A percentile compares a stretch with the other conserved stretches of the same genome.
Evolutionary conservation across 2,113 vertebrate genomes (phyloP).

Genomic region (Blennius ocellaris): DNA sequence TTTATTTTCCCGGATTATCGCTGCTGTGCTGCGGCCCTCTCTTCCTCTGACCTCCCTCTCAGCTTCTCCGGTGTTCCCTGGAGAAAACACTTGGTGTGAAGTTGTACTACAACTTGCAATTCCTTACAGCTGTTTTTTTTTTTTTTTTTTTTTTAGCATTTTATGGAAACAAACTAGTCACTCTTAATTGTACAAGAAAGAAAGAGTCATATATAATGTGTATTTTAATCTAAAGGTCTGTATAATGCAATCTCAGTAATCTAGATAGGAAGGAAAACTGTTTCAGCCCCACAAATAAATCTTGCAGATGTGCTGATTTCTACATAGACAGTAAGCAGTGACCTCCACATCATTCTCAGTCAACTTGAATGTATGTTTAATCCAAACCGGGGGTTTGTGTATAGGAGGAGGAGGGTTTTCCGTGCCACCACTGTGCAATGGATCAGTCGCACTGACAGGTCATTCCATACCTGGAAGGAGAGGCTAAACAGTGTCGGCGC

Average conservation of each 20-base stretch:
- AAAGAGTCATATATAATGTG: neutral
- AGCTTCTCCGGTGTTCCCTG: slow-evolving; percentile 12
- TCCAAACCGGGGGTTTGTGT: slow-evolving; percentile 7
- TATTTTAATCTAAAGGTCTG: neutral
- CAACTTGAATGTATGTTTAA: slow-evolving; percentile 5
- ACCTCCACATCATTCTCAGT: neutral
- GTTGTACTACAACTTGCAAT: slow-evolving; percentile 39
- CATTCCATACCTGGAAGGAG: slow-evolving; percentile 62
- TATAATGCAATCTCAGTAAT: no score
- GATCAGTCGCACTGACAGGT: slow-evolving; percentile 75
- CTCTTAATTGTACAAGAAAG: neutral
- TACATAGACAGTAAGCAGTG: neutral
- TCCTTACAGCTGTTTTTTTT: neutral
- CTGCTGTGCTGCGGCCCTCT: slow-evolving; percentile 10
- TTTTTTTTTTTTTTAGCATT: neutral
- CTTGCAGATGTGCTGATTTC: neutral
- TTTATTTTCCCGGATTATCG: slow-evolving; percentile 48
- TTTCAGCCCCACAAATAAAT: neutral
- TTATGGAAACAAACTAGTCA: neutral
- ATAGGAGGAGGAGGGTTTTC: neutral
- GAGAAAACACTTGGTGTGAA: slow-evolving; percentile 35
- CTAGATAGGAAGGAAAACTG: no score
- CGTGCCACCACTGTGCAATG: slow-evolving; percentile 68
- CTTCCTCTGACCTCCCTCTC: slow-evolving; percentile 20
- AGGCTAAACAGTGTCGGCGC: slow-evolving; percentile 11